phyloP scores from a whole-genome alignment of 2,888 invertebrate species.

The Euplagia quadripunctaria region DNA sequence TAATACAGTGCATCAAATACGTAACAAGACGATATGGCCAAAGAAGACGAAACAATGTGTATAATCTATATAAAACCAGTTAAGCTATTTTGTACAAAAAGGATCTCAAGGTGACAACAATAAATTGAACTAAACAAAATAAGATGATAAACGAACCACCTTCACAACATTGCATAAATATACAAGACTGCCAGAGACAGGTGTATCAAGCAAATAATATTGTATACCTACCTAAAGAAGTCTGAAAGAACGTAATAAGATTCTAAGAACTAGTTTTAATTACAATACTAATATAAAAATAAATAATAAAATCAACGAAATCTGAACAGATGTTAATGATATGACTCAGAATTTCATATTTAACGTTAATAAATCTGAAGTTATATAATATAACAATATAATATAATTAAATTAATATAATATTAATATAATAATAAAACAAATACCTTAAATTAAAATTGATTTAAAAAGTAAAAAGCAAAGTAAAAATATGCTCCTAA shows the following conservation, averaged over 20 bases:
- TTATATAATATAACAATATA: no score
- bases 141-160: not conserved
- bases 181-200: not conserved
- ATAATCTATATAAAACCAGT: not conserved
- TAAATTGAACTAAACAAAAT: not conserved
- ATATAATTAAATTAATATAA: no score
- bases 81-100: not conserved
- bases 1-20: not conserved
- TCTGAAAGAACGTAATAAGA: no score
- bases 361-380: no score
- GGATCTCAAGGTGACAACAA: not conserved
- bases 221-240: not conserved
- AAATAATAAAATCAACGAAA: not conserved
- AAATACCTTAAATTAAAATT: no score
- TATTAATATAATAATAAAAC: no score
- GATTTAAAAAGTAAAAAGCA: no score
- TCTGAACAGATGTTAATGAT: not conserved
- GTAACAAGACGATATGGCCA: not conserved
- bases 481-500: no score
- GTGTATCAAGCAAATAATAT: not conserved
- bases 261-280: not conserved
- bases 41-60: not conserved
- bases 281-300: constrained; percentile 1
- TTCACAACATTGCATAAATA: not conserved
- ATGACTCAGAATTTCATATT: not conserved